These are phyloP conservation scores for Darwinula stevensoni DNA, from an alignment of 2,888 invertebrate genomes.

Conservation along the genomic window DNA sequence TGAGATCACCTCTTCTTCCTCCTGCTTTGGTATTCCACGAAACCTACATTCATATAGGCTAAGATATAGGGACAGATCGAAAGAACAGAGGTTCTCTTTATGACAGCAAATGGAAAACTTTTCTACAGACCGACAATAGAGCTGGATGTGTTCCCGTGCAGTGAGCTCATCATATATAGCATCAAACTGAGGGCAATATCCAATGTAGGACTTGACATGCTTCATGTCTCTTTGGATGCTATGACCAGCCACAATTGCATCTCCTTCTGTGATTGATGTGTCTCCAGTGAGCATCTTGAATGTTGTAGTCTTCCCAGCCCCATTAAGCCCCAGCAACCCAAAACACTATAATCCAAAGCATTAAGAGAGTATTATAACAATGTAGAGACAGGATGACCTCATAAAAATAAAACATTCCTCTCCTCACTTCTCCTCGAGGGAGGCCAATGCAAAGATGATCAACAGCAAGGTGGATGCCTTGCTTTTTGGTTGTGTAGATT, in stretches of 20 bases:
- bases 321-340: constrained; percentile 19
- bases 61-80: no score
- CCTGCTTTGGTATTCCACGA: no score
- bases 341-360: constrained; percentile 11
- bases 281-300: constrained; percentile 22
- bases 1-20: no score
- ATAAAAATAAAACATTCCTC: no score
- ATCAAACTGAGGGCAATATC: constrained; percentile 27
- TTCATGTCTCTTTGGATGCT: constrained; percentile 16
- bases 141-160: constrained; percentile 20
- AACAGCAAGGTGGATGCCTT: constrained; percentile 15
- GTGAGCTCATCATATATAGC: constrained; percentile 22
- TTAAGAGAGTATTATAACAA: no score
- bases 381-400: no score
- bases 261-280: constrained; percentile 15
- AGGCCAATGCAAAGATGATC: constrained; percentile 20
- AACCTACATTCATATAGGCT: no score
- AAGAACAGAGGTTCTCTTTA: no score
- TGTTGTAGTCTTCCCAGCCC: constrained; percentile 21
- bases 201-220: constrained; percentile 18
- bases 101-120: no score
- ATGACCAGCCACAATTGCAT: constrained; percentile 15
- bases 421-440: constrained; percentile 15
- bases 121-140: constrained; percentile 23
- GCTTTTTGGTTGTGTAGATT: no score